A percentile compares a stretch with the other conserved stretches of the same genome.
Evolutionary conservation across 2,888 invertebrate species (phyloP).

Genomic region (Nomada flava): DNA sequence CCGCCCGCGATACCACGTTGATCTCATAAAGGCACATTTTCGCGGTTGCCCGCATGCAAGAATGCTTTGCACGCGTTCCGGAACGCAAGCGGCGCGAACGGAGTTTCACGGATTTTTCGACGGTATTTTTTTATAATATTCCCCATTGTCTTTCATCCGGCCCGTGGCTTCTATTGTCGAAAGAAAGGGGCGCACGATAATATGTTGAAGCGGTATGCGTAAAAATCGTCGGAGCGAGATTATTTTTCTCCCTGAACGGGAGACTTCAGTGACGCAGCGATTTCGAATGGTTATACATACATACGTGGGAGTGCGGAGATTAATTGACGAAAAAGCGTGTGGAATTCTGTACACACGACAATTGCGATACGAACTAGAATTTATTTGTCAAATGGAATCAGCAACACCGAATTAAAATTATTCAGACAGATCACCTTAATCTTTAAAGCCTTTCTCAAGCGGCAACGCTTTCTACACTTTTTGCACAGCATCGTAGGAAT

Average conservation of each 20-base stretch:
- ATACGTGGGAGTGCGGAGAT: neutral
- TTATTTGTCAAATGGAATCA: too few species aligned
- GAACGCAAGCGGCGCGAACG: neutral
- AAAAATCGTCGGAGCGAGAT: slow-evolving; percentile 17
- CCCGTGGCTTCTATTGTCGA: neutral
- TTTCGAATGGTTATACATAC: neutral
- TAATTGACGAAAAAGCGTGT: slow-evolving; percentile 6
- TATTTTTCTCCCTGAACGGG: slow-evolving; percentile 24
- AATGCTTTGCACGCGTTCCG: slow-evolving; percentile 32
- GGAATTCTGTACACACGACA: neutral
- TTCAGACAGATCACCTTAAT: too few species aligned
- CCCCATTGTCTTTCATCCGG: neutral
- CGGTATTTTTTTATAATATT: neutral
- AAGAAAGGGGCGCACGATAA: neutral
- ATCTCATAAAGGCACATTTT: slow-evolving; percentile 45
- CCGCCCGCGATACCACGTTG: slow-evolving; percentile 8
- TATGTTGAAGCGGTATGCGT: slow-evolving; percentile 1
- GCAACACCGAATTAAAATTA: too few species aligned
- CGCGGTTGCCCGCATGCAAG: slow-evolving; percentile 13
- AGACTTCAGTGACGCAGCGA: neutral
- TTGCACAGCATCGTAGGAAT: too few species aligned
- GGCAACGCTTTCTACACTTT: too few species aligned
- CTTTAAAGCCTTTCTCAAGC: too few species aligned
- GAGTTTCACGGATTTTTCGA: slow-evolving; percentile 5
- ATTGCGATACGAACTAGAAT: too few species aligned